Percentiles rank a stretch among this genome's conserved stretches.
phyloP scores from a whole-genome alignment of 2,113 vertebrate genomes.

The Sinocyclocheilus maitianheensis region DNA sequence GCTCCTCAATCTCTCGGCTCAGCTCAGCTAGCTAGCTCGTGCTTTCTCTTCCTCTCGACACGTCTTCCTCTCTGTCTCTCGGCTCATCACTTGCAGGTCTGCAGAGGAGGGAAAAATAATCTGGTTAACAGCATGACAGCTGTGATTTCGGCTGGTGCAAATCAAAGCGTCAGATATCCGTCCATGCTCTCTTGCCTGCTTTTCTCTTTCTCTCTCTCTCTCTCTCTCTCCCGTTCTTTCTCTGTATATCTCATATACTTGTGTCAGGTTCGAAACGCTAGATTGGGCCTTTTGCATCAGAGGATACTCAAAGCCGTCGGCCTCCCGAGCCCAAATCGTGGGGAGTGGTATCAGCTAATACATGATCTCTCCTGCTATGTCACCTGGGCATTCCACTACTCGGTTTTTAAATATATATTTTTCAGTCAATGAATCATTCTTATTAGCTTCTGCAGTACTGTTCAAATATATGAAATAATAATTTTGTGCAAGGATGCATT shows the following conservation, averaged over 20 bases:
- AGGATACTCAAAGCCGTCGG: not conserved
- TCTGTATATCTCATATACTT: constrained; percentile 14
- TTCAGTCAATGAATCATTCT: not conserved
- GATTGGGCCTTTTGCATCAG: constrained; percentile 11
- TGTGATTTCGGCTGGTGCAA: constrained; percentile 47
- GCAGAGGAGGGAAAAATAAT: constrained; percentile 52
- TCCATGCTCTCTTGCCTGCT: constrained; percentile 44
- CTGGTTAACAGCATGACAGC: constrained; percentile 55
- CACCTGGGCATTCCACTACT: not conserved
- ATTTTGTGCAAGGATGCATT: not conserved
- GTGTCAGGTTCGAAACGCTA: constrained; percentile 23
- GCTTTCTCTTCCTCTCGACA: constrained; percentile 18
- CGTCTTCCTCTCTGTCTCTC: constrained; percentile 21
- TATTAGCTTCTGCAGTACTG: not conserved
- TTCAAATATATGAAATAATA: not conserved
- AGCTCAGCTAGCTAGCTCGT: constrained; percentile 28
- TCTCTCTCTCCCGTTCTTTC: not conserved
- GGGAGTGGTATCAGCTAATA: constrained; percentile 7
- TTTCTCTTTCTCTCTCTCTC: constrained; percentile 12
- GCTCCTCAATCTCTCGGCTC: constrained; percentile 33
- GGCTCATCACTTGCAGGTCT: constrained; percentile 41
- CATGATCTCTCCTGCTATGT: not conserved
- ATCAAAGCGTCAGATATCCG: constrained; percentile 49
- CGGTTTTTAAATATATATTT: not conserved
- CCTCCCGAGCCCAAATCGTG: not conserved